These are phyloP conservation scores for Rhagium mordax DNA, from an alignment of 2,888 invertebrate genomes.

Conservation along the genomic window DNA sequence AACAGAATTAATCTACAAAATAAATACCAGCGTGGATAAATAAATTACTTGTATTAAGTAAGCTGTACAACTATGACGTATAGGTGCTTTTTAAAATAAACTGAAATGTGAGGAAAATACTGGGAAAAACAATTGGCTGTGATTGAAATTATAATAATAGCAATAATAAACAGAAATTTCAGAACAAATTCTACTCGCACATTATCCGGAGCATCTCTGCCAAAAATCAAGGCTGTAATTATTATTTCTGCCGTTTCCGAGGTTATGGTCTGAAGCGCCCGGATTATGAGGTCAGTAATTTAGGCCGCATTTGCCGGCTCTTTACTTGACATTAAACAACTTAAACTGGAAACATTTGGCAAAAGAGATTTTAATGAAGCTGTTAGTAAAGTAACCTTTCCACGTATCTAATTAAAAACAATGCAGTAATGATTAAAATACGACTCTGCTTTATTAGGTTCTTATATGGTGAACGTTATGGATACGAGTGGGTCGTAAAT, in stretches of 20 bases:
- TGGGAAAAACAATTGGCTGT: too few relatives aligned
- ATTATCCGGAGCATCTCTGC: too few relatives aligned
- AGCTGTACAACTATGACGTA: too few relatives aligned
- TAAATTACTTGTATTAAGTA: background rate
- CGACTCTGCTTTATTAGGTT: conserved; percentile 27
- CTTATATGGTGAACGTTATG: conserved; percentile 35
- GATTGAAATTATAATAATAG: too few relatives aligned
- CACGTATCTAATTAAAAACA: conserved; percentile 32
- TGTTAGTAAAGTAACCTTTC: conserved; percentile 5
- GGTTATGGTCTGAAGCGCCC: too few relatives aligned
- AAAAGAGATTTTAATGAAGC: conserved; percentile 11
- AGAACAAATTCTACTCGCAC: too few relatives aligned
- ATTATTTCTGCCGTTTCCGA: too few relatives aligned
- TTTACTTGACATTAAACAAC: background rate
- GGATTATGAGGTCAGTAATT: too few relatives aligned
- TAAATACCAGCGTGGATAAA: background rate
- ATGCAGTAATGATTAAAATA: conserved; percentile 26
- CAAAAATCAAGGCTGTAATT: too few relatives aligned
- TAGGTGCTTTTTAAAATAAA: too few relatives aligned
- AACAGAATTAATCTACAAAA: background rate
- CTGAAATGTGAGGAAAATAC: too few relatives aligned
- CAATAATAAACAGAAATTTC: too few relatives aligned
- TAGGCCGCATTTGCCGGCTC: background rate
- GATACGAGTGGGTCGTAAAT: conserved; percentile 27
- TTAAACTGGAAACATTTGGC: background rate